Conservation (phyloP, 2,113 vertebrate genomes). For the Ciconia stormi region DNA sequence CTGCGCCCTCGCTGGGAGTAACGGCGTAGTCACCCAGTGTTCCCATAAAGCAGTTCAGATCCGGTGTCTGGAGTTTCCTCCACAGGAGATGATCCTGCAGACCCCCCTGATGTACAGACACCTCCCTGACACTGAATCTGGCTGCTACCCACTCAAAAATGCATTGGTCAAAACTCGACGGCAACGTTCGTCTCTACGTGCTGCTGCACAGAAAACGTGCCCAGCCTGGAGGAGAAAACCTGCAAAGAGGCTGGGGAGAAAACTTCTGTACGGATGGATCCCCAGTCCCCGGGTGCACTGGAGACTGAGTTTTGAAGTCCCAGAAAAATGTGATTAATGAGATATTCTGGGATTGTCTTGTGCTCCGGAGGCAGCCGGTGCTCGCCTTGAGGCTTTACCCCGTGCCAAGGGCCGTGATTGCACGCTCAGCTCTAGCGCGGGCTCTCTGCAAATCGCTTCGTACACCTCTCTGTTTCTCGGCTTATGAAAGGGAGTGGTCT, state of each 20-base stretch:
- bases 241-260: background rate
- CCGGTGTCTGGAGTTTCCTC: background rate
- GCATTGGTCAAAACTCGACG: rapidly evolving
- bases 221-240: background rate
- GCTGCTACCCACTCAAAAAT: rapidly evolving
- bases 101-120: background rate
- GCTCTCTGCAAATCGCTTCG: rapidly evolving
- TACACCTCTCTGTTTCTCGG: rapidly evolving
- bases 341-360: background rate
- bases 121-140: background rate
- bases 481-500: rapidly evolving
- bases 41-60: rapidly evolving
- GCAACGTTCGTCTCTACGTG: rapidly evolving
- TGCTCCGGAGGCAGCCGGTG: background rate
- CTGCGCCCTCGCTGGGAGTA: background rate
- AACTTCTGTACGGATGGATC: background rate
- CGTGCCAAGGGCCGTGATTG: background rate
- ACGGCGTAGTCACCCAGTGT: rapidly evolving
- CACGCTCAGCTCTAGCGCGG: background rate
- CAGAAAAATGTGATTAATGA: background rate
- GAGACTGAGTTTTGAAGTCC: background rate
- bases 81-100: background rate
- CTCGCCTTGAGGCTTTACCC: background rate
- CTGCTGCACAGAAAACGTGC: rapidly evolving
- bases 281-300: too few relatives aligned